Percentiles rank a stretch among this genome's conserved stretches.
Evolutionary conservation across 2,797 vertebrate species (phyloP).

Genomic region (Loris lydekkerianus): DNA sequence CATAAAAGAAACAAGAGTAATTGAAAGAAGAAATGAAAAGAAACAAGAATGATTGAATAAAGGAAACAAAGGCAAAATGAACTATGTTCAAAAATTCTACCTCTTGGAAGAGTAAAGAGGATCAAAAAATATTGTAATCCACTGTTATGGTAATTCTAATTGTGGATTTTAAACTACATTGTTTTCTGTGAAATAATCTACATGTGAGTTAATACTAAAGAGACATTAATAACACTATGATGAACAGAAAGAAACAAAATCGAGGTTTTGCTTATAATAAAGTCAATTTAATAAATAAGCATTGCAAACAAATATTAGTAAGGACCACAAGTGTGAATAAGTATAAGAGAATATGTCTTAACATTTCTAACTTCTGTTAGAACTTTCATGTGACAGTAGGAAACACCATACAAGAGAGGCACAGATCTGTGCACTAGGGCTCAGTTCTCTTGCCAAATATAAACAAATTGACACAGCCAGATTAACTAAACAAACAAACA

Average conservation of each 20-base stretch:
- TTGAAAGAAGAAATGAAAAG: background rate
- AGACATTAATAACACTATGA: background rate
- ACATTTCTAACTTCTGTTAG: background rate
- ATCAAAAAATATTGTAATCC: background rate
- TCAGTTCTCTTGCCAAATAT: no score
- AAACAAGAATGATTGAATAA: background rate
- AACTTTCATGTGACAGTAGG: background rate
- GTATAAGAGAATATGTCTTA: background rate
- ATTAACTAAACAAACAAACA: no score
- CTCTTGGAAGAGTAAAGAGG: background rate
- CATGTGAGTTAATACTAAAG: background rate
- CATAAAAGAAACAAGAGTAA: background rate
- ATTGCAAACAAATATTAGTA: conserved; percentile 15
- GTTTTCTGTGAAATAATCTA: conserved; percentile 16
- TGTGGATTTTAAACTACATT: background rate
- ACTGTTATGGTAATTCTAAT: background rate
- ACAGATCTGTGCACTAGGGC: no score
- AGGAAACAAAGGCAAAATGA: conserved; percentile 29
- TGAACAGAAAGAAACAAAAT: background rate
- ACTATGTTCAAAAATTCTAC: background rate
- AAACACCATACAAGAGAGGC: no score
- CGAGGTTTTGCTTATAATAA: background rate
- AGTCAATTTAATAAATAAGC: background rate
- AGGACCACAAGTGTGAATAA: background rate
- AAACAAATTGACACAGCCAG: no score